Percentiles rank a stretch among this genome's conserved stretches.
These are phyloP conservation scores for Galerucella pusilla DNA, from an alignment of 2,888 invertebrate genomes.

Conservation along the genomic window DNA sequence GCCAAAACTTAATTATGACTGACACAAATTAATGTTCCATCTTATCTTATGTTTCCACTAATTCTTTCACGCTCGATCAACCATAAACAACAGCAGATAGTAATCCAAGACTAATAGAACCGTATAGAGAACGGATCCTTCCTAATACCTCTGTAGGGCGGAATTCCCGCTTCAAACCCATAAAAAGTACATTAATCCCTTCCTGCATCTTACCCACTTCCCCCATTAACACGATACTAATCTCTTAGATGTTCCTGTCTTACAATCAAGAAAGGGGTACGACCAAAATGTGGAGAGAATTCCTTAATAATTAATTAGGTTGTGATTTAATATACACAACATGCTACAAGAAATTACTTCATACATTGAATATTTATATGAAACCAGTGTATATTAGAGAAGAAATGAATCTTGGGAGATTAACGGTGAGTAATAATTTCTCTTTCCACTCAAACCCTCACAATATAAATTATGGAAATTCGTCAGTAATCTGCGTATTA, in stretches of 20 bases:
- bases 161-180: constrained; percentile 25
- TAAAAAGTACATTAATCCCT: constrained; percentile 40
- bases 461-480: too few relatives aligned
- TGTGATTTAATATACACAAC: background rate
- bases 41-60: background rate
- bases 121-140: constrained; percentile 1
- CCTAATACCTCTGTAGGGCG: constrained; percentile 9
- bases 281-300: constrained; percentile 21
- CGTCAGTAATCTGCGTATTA: too few relatives aligned
- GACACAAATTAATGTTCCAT: background rate
- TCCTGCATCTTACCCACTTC: constrained; percentile 33
- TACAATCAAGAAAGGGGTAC: constrained; percentile 13
- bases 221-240: constrained; percentile 39
- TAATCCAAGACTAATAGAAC: constrained; percentile 19
- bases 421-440: background rate
- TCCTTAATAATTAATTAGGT: constrained; percentile 24
- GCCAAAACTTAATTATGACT: background rate
- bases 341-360: background rate
- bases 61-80: constrained; percentile 14
- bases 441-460: background rate
- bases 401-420: background rate
- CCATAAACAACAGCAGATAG: constrained; percentile 5
- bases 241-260: constrained; percentile 23
- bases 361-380: background rate
- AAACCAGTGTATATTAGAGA: background rate